Evolutionary conservation across 2,797 vertebrate species (phyloP).

Genomic region (Sternotherus odoratus): DNA sequence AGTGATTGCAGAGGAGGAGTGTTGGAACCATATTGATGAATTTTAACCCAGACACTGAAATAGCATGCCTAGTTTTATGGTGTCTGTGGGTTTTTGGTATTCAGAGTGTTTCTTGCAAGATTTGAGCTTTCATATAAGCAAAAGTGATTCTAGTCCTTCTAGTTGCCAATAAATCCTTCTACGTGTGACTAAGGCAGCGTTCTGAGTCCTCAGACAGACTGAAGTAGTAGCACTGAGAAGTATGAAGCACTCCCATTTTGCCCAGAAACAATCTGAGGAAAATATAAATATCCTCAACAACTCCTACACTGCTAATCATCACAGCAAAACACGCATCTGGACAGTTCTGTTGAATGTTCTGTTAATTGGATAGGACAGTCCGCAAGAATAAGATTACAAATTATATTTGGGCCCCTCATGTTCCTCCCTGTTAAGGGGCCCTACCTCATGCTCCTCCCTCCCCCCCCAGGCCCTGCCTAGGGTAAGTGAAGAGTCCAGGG

Average conservation of each 20-base stretch:
- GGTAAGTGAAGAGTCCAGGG: too few relatives aligned
- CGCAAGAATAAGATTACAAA: background rate
- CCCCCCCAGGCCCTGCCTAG: too few relatives aligned
- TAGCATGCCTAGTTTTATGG: background rate
- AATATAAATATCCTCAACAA: background rate
- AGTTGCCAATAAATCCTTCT: background rate
- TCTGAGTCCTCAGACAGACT: background rate
- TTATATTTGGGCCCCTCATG: background rate
- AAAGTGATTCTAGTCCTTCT: background rate
- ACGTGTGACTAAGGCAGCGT: background rate
- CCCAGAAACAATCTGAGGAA: background rate
- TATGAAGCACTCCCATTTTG: background rate
- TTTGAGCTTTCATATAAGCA: background rate
- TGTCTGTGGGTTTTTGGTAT: background rate
- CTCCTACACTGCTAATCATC: background rate
- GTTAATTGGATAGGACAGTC: background rate
- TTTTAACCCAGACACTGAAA: background rate
- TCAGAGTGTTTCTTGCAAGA: background rate
- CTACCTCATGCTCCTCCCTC: too few relatives aligned
- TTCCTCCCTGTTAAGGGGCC: too few relatives aligned
- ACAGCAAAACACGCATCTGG: background rate
- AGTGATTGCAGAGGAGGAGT: background rate
- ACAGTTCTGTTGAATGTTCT: slow-evolving; percentile 20
- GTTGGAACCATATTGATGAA: background rate
- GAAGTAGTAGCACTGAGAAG: background rate